A percentile compares a stretch with the other conserved stretches of the same genome.
Conservation (phyloP, 2,113 vertebrate genomes). For the Grus americana region DNA sequence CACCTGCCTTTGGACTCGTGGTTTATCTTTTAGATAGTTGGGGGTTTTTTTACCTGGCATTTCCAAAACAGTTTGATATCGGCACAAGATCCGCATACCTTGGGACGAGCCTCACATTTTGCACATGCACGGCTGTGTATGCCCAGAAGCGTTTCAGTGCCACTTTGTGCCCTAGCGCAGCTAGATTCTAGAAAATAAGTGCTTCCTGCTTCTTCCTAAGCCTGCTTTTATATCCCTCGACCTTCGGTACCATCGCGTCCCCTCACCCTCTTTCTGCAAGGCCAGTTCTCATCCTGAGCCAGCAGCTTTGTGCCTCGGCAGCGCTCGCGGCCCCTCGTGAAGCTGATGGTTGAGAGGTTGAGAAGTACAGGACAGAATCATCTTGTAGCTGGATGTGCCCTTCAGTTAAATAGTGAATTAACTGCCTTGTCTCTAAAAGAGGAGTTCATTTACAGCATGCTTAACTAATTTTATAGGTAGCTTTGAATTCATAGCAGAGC, state of each 20-base stretch:
- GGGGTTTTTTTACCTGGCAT: neutral
- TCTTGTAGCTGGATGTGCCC: neutral
- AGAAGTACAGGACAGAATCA: too few species aligned
- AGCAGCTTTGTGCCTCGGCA: neutral
- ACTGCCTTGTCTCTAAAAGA: neutral
- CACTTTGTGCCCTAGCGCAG: neutral
- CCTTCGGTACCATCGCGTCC: accelerated
- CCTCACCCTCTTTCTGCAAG: neutral
- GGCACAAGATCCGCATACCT: neutral
- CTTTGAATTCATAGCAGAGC: neutral
- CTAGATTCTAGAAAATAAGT: neutral
- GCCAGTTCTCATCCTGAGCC: neutral
- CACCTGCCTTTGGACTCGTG: neutral
- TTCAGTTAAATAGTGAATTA: neutral
- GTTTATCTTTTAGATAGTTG: neutral
- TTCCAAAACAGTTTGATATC: accelerated
- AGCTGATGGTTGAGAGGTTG: neutral
- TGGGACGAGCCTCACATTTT: neutral
- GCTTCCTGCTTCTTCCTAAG: neutral
- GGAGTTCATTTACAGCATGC: neutral
- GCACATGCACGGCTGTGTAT: neutral
- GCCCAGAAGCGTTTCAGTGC: neutral
- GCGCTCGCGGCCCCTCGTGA: too few species aligned
- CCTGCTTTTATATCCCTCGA: neutral
- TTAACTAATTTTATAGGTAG: neutral